Evolutionary conservation across 2,797 vertebrate genomes (phyloP), one percentile per base, ranked within the genome.

Genomic region (Tinamus major): DNA sequence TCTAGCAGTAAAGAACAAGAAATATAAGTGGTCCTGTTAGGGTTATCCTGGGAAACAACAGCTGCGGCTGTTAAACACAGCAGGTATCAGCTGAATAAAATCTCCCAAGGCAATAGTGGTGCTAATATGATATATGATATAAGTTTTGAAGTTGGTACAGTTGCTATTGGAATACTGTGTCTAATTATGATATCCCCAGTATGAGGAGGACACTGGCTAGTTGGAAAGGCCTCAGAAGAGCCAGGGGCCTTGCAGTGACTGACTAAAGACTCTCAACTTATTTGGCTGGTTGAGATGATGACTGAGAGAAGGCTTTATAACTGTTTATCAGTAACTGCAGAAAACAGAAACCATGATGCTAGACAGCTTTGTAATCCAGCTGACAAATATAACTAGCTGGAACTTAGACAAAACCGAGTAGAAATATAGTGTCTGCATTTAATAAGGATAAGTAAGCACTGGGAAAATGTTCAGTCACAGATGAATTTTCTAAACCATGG

Each of bases 401-500:
- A 78, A 80, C 39, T 21, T 74, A 55, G 33, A 17, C 33, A 78
- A 86, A 65, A 49, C 6, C 8, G n/a, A 83, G 37, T 55, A 63
- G 31, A 80, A 76, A 77, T 41, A 31, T 5, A 24, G 4, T 27
- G 29, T 23, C 26, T 68, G 23, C 29, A 39, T 64, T 70, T 51
- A 53, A 46, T 70, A 53, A 29, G 42, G 24, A 41, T 78, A 67
- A 70, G 39, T 53, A 70, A 82, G 35, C 16, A n/a, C 7, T 31
- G 33, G 24, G 4, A 79, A 90, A 85, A 72, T 11, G 5, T 67
- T n/a, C 51, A 39, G 4, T 62, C 46, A 83, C 69, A 16, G 31
- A 44, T 11, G 31, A 14, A 37, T 88, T 59, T 77, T 88, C 65
- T 70, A 59, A 80, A 74, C 21, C 0, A 16, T 0, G 0, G 53